Evolutionary conservation across 2,113 vertebrate species (phyloP), one percentile per base, ranked within the genome.

Genomic region (Cynopterus brachyotis): DNA sequence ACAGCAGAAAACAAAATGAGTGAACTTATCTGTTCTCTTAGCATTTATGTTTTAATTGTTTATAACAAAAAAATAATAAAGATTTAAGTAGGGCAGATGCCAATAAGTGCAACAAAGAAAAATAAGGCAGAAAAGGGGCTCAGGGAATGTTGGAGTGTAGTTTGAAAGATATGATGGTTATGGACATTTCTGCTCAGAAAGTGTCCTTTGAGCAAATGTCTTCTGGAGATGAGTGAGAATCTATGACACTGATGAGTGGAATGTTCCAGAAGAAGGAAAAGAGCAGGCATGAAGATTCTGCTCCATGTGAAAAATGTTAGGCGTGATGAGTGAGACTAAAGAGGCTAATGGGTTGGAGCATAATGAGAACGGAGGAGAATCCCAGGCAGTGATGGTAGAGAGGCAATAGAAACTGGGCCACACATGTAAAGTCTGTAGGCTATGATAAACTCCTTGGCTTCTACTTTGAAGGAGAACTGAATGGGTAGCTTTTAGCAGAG

Each of bases 361-460:
- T 11, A 70, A 70, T 6, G 11, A 53, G 28, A 1, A 9, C 30
- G 24, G 0, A 10, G 37, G 22, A n/a, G 7, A 45, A 35, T 11
- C 9, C 37, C 5, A 17, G n/a, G 5, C 9, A 47, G 1, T 1
- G 6, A 28, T 3, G 4, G 22, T 9, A 5, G 76, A 80, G 13
- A 45, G 3, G 24, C 13, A 1, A 10, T 1, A 42, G 6, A 10
- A 32, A 12, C 9, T 1, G 20, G 17, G 4, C 3, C 2, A 2
- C 24, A 35, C 17, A 1, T 53, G 26, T 13, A 19, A 35, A n/a
- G 50, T 35, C 32, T 5, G 4, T 12, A 35, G 22, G 9, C 1
- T 7, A 32, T 32, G 47, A 4, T 20, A 26, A 45, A 2, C 16
- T 53, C 11, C 35, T 57, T 57, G 15, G 3, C 5, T 70, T 42